Evolutionary conservation across 30 jellyfish, hydroid and myxozoan genomes (phyloP).

Genomic region (Hydra vulgaris): DNA sequence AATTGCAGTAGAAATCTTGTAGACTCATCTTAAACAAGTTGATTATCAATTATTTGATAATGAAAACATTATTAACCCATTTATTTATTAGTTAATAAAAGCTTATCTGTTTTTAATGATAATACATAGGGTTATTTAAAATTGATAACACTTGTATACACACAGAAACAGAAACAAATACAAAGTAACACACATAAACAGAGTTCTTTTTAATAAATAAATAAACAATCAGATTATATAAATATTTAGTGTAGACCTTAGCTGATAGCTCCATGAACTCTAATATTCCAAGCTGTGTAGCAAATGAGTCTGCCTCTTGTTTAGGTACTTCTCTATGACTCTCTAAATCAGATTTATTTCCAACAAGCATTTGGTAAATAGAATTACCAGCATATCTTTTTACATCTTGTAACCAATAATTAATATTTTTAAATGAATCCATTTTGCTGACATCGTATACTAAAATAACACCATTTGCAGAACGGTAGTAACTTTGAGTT

Average conservation of each 20-base stretch:
- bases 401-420: slow-evolving; percentile 62
- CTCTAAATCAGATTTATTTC: slow-evolving; percentile 55
- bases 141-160: no score
- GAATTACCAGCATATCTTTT: slow-evolving; percentile 48
- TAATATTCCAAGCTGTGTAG: slow-evolving; percentile 21
- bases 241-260: slow-evolving; percentile 22
- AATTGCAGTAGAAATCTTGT: no score
- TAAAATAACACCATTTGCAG: slow-evolving; percentile 79
- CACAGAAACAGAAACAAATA: no score
- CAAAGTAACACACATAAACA: no score
- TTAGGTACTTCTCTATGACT: slow-evolving; percentile 32
- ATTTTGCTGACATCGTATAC: slow-evolving; percentile 48
- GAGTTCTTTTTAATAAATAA: neutral
- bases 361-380: slow-evolving; percentile 45
- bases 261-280: slow-evolving; percentile 65
- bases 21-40: no score
- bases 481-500: slow-evolving; percentile 70
- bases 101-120: no score
- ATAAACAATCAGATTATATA: neutral
- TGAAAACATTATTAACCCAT: no score
- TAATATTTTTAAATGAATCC: slow-evolving; percentile 41
- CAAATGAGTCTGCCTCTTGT: slow-evolving; percentile 46
- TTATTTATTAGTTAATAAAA: no score
- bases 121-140: no score
- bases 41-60: no score